phyloP scores from a whole-genome alignment of 2,113 vertebrate genomes.

The Mionectes macconnelli region DNA sequence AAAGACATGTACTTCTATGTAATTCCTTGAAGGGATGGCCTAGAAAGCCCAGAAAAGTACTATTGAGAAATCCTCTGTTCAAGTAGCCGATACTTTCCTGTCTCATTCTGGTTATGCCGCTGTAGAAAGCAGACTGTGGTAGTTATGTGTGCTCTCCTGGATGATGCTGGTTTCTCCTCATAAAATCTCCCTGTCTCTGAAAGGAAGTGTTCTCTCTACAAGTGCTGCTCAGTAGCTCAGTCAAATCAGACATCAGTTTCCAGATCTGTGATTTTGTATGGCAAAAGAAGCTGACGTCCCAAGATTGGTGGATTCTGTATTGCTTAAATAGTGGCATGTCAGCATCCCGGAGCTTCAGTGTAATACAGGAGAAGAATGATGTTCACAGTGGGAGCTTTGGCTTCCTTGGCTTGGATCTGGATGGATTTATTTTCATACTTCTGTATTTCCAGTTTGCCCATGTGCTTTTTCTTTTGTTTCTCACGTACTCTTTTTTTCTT shows the following conservation, averaged over 20 bases:
- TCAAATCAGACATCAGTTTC: neutral
- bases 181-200: neutral
- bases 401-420: neutral
- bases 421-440: neutral
- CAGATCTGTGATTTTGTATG: neutral
- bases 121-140: neutral
- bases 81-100: fast-evolving
- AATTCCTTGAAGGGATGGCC: neutral
- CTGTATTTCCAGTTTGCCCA: neutral
- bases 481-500: neutral
- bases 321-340: neutral
- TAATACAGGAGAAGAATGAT: neutral
- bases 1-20: neutral
- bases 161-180: neutral
- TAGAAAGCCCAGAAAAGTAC: neutral
- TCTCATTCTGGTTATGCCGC: neutral
- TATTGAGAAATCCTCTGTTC: neutral
- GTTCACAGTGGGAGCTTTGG: neutral
- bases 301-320: neutral
- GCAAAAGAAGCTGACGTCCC: neutral
- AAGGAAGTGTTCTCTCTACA: neutral
- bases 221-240: neutral
- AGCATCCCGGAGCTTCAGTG: neutral
- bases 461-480: neutral
- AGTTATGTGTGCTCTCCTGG: neutral